Evolutionary conservation across 2,797 vertebrate genomes (phyloP).

Genomic region (Epinephelus malabaricus): DNA sequence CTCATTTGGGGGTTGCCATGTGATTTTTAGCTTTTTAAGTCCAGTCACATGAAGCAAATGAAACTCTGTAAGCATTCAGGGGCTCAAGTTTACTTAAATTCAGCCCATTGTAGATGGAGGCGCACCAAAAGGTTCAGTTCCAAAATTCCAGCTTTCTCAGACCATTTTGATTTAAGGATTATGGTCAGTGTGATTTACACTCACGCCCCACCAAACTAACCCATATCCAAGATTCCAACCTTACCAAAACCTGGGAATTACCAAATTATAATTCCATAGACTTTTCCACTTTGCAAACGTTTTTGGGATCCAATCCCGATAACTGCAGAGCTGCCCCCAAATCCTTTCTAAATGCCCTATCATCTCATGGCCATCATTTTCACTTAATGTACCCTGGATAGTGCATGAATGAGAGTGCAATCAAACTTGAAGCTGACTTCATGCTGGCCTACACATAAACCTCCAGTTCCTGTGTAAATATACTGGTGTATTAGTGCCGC

Average conservation of each 20-base stretch:
- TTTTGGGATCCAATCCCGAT: background rate
- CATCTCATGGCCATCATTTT: background rate
- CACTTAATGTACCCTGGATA: background rate
- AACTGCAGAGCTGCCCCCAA: background rate
- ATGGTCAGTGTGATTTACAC: background rate
- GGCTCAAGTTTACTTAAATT: constrained; percentile 7
- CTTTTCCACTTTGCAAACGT: no score
- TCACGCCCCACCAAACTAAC: background rate
- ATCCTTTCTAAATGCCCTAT: background rate
- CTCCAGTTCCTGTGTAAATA: constrained; percentile 28
- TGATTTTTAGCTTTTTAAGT: background rate
- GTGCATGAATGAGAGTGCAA: constrained; percentile 2
- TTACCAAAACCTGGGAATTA: background rate
- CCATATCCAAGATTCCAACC: background rate
- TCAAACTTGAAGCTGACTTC: constrained; percentile 1
- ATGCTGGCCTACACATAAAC: background rate
- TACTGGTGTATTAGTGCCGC: background rate
- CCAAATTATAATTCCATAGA: background rate
- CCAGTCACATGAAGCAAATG: background rate
- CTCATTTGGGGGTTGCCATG: background rate
- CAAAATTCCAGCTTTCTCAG: constrained; percentile 9
- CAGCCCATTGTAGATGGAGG: background rate
- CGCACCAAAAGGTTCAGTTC: background rate
- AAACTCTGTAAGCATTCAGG: background rate
- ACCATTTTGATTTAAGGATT: constrained; percentile 12